A percentile compares a stretch with the other conserved stretches of the same genome.
These are phyloP conservation scores for Lycorma delicatula DNA, from an alignment of 1,140 invertebrate genomes.

Conservation along the genomic window DNA sequence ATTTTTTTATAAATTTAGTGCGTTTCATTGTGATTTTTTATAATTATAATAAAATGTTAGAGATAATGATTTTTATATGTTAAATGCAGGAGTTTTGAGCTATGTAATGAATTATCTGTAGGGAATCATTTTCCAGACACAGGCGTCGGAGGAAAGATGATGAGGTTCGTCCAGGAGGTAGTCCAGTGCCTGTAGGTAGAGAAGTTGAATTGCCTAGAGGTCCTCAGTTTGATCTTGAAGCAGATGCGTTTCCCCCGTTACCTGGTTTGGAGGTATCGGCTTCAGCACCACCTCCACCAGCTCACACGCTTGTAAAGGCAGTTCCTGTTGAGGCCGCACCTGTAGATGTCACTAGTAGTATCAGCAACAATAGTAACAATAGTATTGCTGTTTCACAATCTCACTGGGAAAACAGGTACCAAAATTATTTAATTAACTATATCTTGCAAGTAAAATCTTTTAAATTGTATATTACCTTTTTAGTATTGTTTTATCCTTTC, in stretches of 20 bases:
- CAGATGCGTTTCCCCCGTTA: conserved; percentile 71
- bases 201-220: conserved; percentile 25
- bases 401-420: conserved; percentile 27
- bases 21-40: too few relatives aligned
- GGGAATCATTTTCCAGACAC: background rate
- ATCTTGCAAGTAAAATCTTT: too few relatives aligned
- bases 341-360: background rate
- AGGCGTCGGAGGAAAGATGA: conserved; percentile 41
- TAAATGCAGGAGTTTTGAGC: too few relatives aligned
- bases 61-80: too few relatives aligned
- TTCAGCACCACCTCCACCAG: conserved; percentile 55
- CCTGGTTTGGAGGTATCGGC: conserved; percentile 44
- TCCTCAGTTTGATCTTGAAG: conserved; percentile 69
- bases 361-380: background rate
- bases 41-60: too few relatives aligned
- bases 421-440: too few relatives aligned
- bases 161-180: conserved; percentile 23
- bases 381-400: conserved; percentile 29
- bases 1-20: too few relatives aligned
- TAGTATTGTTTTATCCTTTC: conserved; percentile 1
- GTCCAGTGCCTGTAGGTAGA: background rate
- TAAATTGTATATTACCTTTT: too few relatives aligned
- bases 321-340: conserved; percentile 30
- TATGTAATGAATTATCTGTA: background rate
- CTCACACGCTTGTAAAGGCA: conserved; percentile 27